Evolutionary conservation across 2,113 vertebrate genomes (phyloP).

Genomic region (Paradoxurus hermaphroditus): DNA sequence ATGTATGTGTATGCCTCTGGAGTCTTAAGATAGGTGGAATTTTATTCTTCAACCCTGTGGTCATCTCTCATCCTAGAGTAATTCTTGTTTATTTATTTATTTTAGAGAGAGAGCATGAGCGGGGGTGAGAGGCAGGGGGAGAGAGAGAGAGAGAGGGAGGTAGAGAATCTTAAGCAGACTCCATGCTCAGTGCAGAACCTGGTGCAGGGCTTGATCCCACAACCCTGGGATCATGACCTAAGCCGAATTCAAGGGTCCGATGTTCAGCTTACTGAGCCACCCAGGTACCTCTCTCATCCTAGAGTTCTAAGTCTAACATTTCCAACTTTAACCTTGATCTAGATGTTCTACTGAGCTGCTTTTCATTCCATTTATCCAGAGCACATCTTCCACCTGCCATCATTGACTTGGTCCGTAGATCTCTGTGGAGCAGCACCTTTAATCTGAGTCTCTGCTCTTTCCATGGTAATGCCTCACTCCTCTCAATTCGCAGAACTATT

Average conservation of each 20-base stretch:
- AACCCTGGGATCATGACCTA: too few relatives aligned
- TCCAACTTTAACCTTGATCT: neutral
- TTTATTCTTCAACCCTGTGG: neutral
- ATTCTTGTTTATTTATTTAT: too few relatives aligned
- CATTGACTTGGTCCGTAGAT: neutral
- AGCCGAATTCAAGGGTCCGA: too few relatives aligned
- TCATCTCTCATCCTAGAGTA: neutral
- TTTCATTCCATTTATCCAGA: neutral
- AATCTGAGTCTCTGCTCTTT: neutral
- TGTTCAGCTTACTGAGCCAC: too few relatives aligned
- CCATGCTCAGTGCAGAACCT: too few relatives aligned
- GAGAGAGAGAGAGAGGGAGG: too few relatives aligned
- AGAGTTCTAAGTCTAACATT: neutral
- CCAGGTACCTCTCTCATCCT: neutral
- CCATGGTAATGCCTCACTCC: neutral
- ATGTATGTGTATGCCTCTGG: neutral
- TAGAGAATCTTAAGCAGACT: too few relatives aligned
- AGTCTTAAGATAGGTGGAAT: neutral
- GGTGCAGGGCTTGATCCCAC: too few relatives aligned
- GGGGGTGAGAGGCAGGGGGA: too few relatives aligned
- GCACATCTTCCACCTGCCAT: neutral
- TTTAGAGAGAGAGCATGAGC: too few relatives aligned
- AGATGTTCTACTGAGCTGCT: neutral
- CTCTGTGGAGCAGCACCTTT: neutral
- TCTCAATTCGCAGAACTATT: neutral